Percentiles rank a stretch among this genome's conserved stretches.
Conservation (phyloP, 2,888 invertebrate genomes). For the Phengaris alcon region DNA sequence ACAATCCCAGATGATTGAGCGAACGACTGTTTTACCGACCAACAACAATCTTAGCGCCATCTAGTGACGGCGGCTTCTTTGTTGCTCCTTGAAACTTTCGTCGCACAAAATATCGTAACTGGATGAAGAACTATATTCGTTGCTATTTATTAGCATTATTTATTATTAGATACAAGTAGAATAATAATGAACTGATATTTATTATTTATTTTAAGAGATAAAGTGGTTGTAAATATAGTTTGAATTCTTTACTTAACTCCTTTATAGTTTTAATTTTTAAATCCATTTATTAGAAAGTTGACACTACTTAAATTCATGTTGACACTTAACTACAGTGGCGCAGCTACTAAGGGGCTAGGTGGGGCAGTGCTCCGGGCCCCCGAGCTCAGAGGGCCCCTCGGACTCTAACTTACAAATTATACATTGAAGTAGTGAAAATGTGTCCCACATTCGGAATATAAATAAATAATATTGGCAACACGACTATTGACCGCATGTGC, state of each 20-base stretch:
- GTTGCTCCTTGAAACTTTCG: constrained; percentile 13
- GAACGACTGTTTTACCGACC: constrained; percentile 11
- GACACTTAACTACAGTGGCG: too few relatives aligned
- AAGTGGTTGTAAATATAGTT: constrained; percentile 22
- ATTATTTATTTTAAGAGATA: constrained; percentile 6
- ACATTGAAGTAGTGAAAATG: too few relatives aligned
- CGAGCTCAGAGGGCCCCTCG: too few relatives aligned
- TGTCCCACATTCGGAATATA: too few relatives aligned
- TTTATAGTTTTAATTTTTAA: not conserved
- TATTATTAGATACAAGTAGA: not conserved
- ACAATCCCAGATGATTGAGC: not conserved
- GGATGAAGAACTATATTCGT: not conserved
- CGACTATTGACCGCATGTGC: too few relatives aligned
- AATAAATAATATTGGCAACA: too few relatives aligned
- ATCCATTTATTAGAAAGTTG: not conserved
- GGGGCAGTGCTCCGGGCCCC: too few relatives aligned
- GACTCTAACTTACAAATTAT: too few relatives aligned
- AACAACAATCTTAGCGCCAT: constrained; percentile 5
- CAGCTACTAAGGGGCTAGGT: too few relatives aligned
- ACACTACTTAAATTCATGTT: too few relatives aligned
- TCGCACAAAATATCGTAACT: not conserved
- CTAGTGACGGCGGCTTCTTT: not conserved
- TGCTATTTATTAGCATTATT: not conserved
- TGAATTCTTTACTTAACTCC: constrained; percentile 2
- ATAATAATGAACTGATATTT: constrained; percentile 11